phyloP scores from a whole-genome alignment of 2,797 vertebrate genomes.

The Ispidina lecontei region DNA sequence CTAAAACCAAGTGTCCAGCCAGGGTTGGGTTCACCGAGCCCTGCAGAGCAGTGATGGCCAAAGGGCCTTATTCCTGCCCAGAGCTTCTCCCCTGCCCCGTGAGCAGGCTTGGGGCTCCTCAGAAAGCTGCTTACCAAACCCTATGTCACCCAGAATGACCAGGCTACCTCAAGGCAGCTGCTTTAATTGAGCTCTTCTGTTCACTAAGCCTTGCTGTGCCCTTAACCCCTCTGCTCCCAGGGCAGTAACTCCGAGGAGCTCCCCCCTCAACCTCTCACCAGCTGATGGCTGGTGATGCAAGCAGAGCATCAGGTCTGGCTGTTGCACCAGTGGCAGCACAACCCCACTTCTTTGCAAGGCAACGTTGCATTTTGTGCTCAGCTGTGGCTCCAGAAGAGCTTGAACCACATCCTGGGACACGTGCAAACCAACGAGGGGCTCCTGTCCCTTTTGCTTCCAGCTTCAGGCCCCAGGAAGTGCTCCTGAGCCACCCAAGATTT shows the following conservation, averaged over 20 bases:
- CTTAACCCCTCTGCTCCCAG: neutral
- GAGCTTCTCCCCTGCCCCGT: neutral
- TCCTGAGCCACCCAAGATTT: neutral
- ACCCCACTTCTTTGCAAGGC: neutral
- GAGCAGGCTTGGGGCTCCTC: accelerated
- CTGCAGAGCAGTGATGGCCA: accelerated
- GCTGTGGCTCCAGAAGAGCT: neutral
- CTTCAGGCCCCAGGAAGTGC: neutral
- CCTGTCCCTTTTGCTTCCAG: neutral
- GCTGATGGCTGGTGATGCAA: accelerated
- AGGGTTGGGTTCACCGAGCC: neutral
- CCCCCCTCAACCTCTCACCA: neutral
- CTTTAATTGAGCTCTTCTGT: neutral
- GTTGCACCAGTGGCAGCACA: neutral
- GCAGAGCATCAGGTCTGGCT: neutral
- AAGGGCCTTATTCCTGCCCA: accelerated
- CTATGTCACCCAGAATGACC: neutral
- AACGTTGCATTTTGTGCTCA: neutral
- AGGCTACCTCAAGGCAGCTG: neutral
- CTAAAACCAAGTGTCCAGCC: neutral
- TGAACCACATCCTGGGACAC: accelerated
- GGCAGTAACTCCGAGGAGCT: neutral
- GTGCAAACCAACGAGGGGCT: neutral
- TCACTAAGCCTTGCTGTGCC: neutral
- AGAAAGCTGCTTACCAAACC: neutral